Base-by-base conservation (phyloP, 2,797 vertebrate genomes). In the Fistularia commersonii region DNA sequence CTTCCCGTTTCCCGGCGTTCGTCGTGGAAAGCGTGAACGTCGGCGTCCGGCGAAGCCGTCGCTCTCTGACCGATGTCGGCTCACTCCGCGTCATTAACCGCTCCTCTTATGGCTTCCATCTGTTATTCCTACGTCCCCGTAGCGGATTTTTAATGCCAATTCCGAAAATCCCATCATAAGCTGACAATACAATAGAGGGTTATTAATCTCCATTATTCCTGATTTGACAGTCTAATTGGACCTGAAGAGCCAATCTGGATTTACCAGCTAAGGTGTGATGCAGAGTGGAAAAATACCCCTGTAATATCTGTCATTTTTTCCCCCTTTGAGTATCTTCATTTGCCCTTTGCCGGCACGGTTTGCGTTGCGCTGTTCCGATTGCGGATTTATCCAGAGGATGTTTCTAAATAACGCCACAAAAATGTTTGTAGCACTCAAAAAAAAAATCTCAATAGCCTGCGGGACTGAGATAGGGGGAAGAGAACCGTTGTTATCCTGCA, bases 41-140 rank as follows among this genome's bases (percentile, higher is more conserved):
- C 51, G 66, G 66, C 76, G 74, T 83, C 61, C 69, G 73, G 62
- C 82, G 63, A 54, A 67, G 70, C 55, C 11, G 32, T 69, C 62
- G 71, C 63, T 79, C 65, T 71, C 62, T 51, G 67, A 82, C 62
- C 35, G 44, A 66, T 45, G 58, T 62, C 50, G 3, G 65, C 56
- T 76, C 66, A 65, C 57, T 52, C 2, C 2, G 58, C 72, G 68
- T 66, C 69, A 70, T 71, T 79, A 78, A 72, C 54, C 49, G 69
- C 74, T 70, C 51, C 50, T 49, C 57, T 82, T 74, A 81, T 86
- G 62, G 76, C 66, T 70, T 58, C 44, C 56, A 64, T 64, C 48
- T 64, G 77, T 77, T 66, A 64, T 74, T 74, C 66, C 44, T 48
- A n/a, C 63, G 47, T 60, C 47, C 43, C 46, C 38, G 37, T 48